Percentiles rank a stretch among this genome's conserved stretches.
phyloP scores from a whole-genome alignment of 2,797 vertebrate species.

The Buphagus erythrorhynchus region DNA sequence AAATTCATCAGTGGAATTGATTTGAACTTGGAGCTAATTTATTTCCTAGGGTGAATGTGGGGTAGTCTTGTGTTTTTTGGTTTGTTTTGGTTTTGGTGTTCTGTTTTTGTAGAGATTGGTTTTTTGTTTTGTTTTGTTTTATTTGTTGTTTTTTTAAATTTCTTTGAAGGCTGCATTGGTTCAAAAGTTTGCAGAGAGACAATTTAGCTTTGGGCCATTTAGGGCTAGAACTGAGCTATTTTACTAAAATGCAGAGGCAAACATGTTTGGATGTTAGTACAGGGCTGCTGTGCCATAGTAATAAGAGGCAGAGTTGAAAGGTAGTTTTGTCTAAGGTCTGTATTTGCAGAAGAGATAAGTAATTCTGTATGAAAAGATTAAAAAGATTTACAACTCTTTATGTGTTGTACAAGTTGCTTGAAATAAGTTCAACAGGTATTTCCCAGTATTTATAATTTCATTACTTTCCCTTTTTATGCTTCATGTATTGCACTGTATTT shows the following conservation, averaged over 20 bases:
- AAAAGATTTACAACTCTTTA: not conserved
- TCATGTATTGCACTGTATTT: not conserved
- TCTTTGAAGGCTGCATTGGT: not conserved
- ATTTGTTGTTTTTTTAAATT: not conserved
- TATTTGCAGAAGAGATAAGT: not conserved
- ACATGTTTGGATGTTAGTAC: not conserved
- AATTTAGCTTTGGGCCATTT: not conserved
- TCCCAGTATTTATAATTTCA: not conserved
- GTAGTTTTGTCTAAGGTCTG: not conserved
- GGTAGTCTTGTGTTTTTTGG: not conserved
- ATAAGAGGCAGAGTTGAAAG: not conserved
- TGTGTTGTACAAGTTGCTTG: not conserved
- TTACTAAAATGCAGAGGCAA: not conserved
- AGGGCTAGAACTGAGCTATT: not conserved
- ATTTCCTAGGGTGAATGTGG: not conserved
- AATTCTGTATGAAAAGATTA: not conserved
- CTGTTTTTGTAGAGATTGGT: not conserved
- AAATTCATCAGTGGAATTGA: not conserved
- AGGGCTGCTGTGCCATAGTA: not conserved
- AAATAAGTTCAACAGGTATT: not conserved
- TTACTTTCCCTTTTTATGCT: not conserved
- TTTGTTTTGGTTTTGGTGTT: not conserved
- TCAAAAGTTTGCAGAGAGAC: not conserved
- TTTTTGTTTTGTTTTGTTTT: not conserved
- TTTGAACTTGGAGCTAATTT: not conserved